A percentile compares a stretch with the other conserved stretches of the same genome.
These are phyloP conservation scores for Acanthopagrus latus DNA, from an alignment of 2,797 vertebrate genomes.

Conservation along the genomic window DNA sequence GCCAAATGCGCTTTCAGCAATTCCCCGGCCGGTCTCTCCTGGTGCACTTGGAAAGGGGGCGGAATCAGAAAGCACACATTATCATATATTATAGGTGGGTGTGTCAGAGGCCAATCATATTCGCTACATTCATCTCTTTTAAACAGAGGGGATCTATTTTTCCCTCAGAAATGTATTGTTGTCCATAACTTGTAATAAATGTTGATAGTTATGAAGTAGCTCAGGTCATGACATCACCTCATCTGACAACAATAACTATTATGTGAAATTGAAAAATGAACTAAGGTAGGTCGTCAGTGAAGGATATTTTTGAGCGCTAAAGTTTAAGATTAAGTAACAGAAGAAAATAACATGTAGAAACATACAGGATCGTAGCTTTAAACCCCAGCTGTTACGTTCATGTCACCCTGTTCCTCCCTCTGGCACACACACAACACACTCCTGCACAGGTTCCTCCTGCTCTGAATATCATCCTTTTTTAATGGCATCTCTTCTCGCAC, in stretches of 20 bases:
- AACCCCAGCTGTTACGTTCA: neutral
- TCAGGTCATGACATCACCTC: neutral
- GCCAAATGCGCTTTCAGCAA: neutral
- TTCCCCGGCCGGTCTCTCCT: neutral
- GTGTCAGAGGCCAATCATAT: too few relatives aligned
- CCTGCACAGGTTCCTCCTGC: constrained; percentile 34
- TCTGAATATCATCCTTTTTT: constrained; percentile 55
- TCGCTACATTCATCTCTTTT: too few relatives aligned
- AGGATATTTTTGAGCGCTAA: neutral
- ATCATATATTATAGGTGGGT: too few relatives aligned
- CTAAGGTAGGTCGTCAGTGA: neutral
- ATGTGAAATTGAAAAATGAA: neutral
- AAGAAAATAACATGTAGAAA: neutral
- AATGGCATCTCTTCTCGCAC: constrained; percentile 63
- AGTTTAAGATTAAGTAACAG: too few relatives aligned
- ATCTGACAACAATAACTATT: neutral
- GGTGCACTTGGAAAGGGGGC: neutral
- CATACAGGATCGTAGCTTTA: constrained; percentile 6
- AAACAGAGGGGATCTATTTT: too few relatives aligned
- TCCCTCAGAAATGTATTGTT: too few relatives aligned
- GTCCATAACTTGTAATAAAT: neutral
- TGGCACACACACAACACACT: constrained; percentile 29
- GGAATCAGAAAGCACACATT: neutral
- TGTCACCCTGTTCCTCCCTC: neutral
- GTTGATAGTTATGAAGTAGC: neutral